Percentiles rank a stretch among this genome's conserved stretches.
These are phyloP conservation scores for Poeciliopsis paucimaculata DNA, from an alignment of 2,797 vertebrate genomes.

Conservation along the genomic window DNA sequence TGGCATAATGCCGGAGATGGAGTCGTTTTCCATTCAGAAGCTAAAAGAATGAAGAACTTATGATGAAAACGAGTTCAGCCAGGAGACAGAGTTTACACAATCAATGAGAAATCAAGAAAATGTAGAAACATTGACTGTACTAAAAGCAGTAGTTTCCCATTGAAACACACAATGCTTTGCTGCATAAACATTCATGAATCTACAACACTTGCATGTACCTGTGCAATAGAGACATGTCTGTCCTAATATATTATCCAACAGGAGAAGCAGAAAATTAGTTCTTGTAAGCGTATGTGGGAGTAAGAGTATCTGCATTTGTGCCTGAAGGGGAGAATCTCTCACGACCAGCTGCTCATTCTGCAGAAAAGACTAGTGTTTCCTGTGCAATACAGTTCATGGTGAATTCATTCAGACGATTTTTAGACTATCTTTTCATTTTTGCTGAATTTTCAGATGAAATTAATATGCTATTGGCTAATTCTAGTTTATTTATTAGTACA, in stretches of 20 bases:
- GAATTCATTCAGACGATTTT: neutral
- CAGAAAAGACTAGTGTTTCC: neutral
- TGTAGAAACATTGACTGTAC: neutral
- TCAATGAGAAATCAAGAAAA: conserved; percentile 1
- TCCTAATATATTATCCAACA: neutral
- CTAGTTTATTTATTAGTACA: neutral
- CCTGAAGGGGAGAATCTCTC: neutral
- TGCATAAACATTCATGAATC: neutral
- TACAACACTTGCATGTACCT: neutral
- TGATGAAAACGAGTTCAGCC: conserved; percentile 23
- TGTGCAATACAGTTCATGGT: neutral
- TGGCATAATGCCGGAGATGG: conserved; percentile 32
- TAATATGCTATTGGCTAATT: neutral
- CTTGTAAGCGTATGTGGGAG: neutral
- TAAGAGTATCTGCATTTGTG: neutral
- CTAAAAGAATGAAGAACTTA: conserved; percentile 38
- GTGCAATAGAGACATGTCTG: neutral
- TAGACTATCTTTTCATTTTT: neutral
- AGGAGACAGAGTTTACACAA: conserved; percentile 12
- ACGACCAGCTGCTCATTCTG: neutral
- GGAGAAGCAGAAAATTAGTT: neutral
- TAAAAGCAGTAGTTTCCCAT: conserved; percentile 15
- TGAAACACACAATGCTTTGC: neutral
- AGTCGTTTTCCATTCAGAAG: conserved; percentile 38
- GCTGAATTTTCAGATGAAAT: neutral